A percentile compares a stretch with the other conserved stretches of the same genome.
These are phyloP conservation scores for Diplosoma virens DNA, from an alignment of 23 tunicate genomes.

Conservation along the genomic window DNA sequence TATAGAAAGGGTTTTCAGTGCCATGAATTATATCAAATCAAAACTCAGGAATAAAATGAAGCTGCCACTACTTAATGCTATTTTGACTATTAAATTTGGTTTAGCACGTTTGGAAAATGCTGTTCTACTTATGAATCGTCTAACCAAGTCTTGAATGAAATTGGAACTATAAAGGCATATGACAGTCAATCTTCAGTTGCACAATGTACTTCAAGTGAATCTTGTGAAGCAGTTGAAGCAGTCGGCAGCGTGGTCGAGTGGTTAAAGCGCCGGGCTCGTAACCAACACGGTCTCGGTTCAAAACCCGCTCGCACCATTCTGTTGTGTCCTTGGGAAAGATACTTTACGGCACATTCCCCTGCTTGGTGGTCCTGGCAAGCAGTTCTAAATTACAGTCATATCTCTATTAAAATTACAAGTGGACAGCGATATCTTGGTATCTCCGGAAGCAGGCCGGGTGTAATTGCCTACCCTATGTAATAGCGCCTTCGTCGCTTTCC, in stretches of 20 bases:
- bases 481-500: too few relatives aligned
- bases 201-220: background rate
- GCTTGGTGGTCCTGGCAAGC: too few relatives aligned
- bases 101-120: background rate
- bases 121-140: background rate
- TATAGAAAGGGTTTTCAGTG: background rate
- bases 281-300: too few relatives aligned
- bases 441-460: too few relatives aligned
- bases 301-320: too few relatives aligned
- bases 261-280: too few relatives aligned
- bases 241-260: background rate
- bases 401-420: too few relatives aligned
- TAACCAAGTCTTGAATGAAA: background rate
- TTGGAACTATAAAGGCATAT: background rate
- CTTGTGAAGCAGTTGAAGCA: background rate
- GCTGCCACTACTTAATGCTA: background rate
- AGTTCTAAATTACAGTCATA: too few relatives aligned
- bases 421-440: too few relatives aligned
- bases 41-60: background rate
- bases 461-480: too few relatives aligned
- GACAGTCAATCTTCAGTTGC: background rate
- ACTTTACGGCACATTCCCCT: too few relatives aligned
- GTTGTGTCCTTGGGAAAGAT: too few relatives aligned
- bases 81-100: constrained; percentile 4
- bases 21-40: background rate